Base-by-base conservation (phyloP, 1,140 invertebrate genomes). In the Pemphigus obesinymphae region DNA sequence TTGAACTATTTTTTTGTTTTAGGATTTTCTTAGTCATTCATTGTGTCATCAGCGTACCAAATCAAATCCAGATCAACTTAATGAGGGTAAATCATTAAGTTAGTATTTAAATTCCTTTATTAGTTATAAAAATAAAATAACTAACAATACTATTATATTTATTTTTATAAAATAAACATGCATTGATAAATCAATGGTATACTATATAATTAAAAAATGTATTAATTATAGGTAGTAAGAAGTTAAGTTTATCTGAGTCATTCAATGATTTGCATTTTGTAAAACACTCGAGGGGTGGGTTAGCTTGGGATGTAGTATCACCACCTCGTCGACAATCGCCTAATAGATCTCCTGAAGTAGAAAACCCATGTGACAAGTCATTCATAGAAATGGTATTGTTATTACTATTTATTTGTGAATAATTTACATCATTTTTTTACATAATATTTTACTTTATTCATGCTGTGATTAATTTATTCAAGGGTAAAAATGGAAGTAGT, bases 51-150 rank as follows among this genome's bases (percentile, higher is more conserved):
- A 92, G 84, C 76, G 91, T 78, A 91, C 91, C 23, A 92, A 92
- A 84, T 92, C 91, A 43, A 92, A 90, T 85, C 92, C 92, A 10
- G 91, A 92, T 85, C 91, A 91, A 82, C 37, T 80, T 29, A 31
- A 31, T 29, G 76, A 80, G 58, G 73, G 53, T 26, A 63, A 45
- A 80, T 26, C 76, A 43, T 43, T 61, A 55, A 23, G 76, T 80
- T 20, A 80, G 76, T 80, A 26, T 7, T 23, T 73, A 1, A 48
- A 73, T 4, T 73, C 20, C 50, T 15, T 43, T 29, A 17, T 17
- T 20, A 20, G 15, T 15, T 68, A 43, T 70, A 45, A 37, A 37
- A 34, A 11, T 3, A 13, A 37, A 66, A 37, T 66, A 4, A 66
- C 20, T 37, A 29, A 29, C 8, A 66, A 10, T 37, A 13, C 26